These are phyloP conservation scores for Trematocara unimaculatum DNA, from an alignment of 2,113 vertebrate species.

Conservation along the genomic window DNA sequence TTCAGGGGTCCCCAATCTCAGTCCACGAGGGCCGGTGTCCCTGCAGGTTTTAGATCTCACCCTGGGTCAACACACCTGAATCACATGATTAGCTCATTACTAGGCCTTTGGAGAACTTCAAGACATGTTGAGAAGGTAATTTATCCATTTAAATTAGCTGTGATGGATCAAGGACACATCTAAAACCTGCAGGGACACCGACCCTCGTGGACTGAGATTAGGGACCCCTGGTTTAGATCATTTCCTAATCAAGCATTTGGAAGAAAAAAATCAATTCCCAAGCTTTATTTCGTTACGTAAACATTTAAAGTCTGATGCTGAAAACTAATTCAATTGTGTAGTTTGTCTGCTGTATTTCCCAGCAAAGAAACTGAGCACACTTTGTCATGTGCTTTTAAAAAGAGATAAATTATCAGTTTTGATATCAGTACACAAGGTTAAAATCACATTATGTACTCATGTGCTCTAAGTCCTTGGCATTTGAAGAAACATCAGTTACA, in stretches of 20 bases:
- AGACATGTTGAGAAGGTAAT: no score
- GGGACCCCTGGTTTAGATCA: not conserved
- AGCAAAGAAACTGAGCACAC: not conserved
- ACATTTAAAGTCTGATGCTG: not conserved
- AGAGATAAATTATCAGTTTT: not conserved
- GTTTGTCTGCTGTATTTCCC: not conserved
- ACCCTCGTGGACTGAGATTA: no score
- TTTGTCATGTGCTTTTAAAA: not conserved
- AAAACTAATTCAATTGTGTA: not conserved
- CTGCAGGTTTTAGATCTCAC: no score
- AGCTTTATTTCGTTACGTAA: not conserved
- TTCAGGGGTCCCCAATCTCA: not conserved
- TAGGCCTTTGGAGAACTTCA: no score
- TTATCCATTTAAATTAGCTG: no score
- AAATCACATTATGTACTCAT: not conserved
- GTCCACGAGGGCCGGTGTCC: no score
- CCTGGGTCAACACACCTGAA: no score
- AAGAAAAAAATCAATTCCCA: fast-evolving
- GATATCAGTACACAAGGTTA: not conserved
- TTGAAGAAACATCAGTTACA: not conserved
- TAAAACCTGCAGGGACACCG: no score
- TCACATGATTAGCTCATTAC: no score
- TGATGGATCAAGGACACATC: no score
- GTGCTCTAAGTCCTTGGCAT: not conserved
- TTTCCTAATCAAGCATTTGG: not conserved